Base-by-base conservation (phyloP, 2,888 invertebrate species). In the Sphaerophoria rueppellii region DNA sequence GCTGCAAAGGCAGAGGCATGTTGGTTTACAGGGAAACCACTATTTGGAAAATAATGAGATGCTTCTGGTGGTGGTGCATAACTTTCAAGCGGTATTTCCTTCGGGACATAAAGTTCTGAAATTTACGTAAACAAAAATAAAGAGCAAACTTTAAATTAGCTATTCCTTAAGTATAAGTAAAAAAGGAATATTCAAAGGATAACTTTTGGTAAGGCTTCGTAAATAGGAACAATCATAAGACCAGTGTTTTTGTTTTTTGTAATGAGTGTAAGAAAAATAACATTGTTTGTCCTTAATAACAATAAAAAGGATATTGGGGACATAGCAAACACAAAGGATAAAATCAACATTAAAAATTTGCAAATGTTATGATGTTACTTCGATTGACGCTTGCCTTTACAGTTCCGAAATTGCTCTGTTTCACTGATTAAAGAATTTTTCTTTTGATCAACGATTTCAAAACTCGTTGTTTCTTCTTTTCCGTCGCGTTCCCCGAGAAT, bases 1-100 rank as follows among this genome's bases (percentile, higher is more conserved):
- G 40, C 55, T 54, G 70, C 35, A 46, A 76, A 82, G 54, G 43
- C 60, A 6, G 65, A 67, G 34, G 83, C n/a, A 11, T 73, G 43
- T 24, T 78, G 72, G 46, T 78, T 78, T 0, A 78, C 60, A 4
- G 82, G 78, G 34, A 78, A 82, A 6, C 57, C 93, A 93, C n/a
- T 92, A 90, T 0, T 93, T 93, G 90, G 4, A 11, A 34, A 93
- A 93, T 80, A 78, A 16, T 34, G 37, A 87, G 91, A 93, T 52
- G 82, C 80, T 6, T 77, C 81, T 65, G 90, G 89, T 46, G 91
- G 91, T 67, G 91, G 91, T 9, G 89, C 90, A 86, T 91, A 91
- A 43, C 92, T 90, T 50, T 90, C 88, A 77, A 91, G 77, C 3
- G 91, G 91, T 43, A 92, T 92, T 80, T 91, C 91, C 65, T 91